These are phyloP conservation scores for Mormyrops attenuatus DNA, from an alignment of 2,797 vertebrate species.

Conservation along the genomic window DNA sequence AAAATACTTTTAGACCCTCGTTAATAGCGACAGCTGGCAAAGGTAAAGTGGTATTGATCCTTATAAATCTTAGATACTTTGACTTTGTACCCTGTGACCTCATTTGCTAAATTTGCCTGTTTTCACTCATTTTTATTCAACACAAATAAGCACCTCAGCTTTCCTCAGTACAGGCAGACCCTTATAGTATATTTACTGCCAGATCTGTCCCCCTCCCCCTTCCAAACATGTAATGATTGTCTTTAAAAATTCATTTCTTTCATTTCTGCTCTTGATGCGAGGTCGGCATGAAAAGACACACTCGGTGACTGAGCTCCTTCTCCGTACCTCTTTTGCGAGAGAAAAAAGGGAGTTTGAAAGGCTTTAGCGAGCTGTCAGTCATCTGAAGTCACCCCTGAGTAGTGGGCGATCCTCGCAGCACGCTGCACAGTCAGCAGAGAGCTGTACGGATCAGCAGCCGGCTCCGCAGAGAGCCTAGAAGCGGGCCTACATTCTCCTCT, in stretches of 20 bases:
- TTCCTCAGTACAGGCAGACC: neutral
- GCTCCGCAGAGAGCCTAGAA: conserved; percentile 9
- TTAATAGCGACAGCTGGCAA: neutral
- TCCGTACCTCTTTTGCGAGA: conserved; percentile 33
- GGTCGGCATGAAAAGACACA: conserved; percentile 36
- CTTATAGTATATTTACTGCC: neutral
- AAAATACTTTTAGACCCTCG: neutral
- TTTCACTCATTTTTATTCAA: neutral
- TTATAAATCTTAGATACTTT: neutral
- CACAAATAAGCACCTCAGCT: neutral
- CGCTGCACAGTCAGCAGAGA: conserved; percentile 35
- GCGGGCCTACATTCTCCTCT: neutral
- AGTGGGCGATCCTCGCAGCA: conserved; percentile 18
- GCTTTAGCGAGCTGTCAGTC: conserved; percentile 43
- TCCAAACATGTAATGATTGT: conserved; percentile 38
- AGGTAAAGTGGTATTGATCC: neutral
- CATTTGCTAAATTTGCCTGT: neutral
- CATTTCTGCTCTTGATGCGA: conserved; percentile 33
- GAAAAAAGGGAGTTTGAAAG: conserved; percentile 38
- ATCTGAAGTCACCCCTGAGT: conserved; percentile 42
- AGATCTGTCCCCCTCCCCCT: neutral
- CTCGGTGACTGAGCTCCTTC: conserved; percentile 37
- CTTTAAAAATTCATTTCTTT: conserved; percentile 48
- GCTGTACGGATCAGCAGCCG: conserved; percentile 20
- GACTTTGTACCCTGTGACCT: neutral